Conservation (phyloP, 2,797 vertebrate genomes). For the Galago senegalensis region DNA sequence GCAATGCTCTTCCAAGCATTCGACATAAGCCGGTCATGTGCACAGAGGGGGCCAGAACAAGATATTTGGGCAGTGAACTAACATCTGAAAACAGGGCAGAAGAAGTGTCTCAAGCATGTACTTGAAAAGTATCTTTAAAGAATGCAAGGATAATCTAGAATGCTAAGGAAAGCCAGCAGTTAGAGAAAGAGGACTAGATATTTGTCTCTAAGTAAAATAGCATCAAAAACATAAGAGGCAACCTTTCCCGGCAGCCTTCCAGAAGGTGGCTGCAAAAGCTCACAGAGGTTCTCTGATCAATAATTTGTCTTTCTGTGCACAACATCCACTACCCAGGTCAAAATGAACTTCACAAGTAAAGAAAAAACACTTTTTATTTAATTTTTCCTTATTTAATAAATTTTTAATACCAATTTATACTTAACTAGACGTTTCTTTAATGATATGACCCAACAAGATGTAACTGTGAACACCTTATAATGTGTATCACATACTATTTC, state of each 20-base stretch:
- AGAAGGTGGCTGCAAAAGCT: neutral
- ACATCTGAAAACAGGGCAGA: neutral
- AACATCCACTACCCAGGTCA: neutral
- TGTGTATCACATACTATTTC: neutral
- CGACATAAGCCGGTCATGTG: slow-evolving; percentile 15
- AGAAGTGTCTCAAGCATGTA: neutral
- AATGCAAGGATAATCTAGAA: neutral
- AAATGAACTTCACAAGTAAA: slow-evolving; percentile 12
- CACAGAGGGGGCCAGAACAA: neutral
- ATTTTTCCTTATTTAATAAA: neutral
- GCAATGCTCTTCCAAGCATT: slow-evolving; percentile 61
- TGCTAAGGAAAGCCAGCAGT: neutral
- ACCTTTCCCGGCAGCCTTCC: neutral
- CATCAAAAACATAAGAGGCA: neutral
- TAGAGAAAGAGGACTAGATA: neutral
- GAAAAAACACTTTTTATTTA: neutral
- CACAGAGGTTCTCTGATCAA: neutral
- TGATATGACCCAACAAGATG: neutral
- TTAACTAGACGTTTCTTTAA: neutral
- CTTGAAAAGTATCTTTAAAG: neutral
- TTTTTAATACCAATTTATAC: neutral
- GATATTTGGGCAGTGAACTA: neutral
- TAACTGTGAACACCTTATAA: neutral
- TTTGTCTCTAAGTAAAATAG: slow-evolving; percentile 3
- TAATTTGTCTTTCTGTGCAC: neutral